phyloP scores from a whole-genome alignment of 1,140 invertebrate species.

The Ips nitidus region DNA sequence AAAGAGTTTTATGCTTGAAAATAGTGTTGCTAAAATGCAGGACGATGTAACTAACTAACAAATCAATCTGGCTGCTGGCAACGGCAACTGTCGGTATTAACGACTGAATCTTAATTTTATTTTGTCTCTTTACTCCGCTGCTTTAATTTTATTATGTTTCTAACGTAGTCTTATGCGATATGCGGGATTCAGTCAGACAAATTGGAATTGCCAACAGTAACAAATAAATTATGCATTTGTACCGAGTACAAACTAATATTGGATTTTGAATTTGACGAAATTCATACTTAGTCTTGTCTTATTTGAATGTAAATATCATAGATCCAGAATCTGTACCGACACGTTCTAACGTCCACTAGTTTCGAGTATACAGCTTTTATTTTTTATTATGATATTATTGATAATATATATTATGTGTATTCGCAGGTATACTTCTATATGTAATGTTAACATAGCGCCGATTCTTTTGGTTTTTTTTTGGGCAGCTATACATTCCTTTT shows the following conservation, averaged over 20 bases:
- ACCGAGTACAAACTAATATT: slow-evolving; percentile 31
- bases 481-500: slow-evolving; percentile 34
- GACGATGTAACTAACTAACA: slow-evolving; percentile 40
- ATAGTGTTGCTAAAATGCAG: slow-evolving; percentile 44
- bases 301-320: slow-evolving; percentile 45
- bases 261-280: slow-evolving; percentile 30
- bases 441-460: too few species aligned
- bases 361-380: slow-evolving; percentile 41
- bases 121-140: slow-evolving; percentile 26
- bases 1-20: slow-evolving; percentile 94
- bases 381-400: too few species aligned
- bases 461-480: slow-evolving; percentile 28
- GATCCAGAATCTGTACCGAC: slow-evolving; percentile 44
- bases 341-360: slow-evolving; percentile 46
- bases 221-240: slow-evolving; percentile 17
- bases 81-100: slow-evolving; percentile 8
- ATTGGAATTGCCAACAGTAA: slow-evolving; percentile 11
- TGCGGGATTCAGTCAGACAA: slow-evolving; percentile 9
- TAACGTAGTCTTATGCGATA: not conserved
- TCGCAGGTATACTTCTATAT: slow-evolving; percentile 12
- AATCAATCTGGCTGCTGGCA: slow-evolving; percentile 42
- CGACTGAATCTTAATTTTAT: slow-evolving; percentile 46
- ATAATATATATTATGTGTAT: slow-evolving; percentile 32
- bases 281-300: slow-evolving; percentile 31
- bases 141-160: not conserved